phyloP scores from a whole-genome alignment of 2,888 invertebrate genomes.

The Nesidiocoris tenuis region DNA sequence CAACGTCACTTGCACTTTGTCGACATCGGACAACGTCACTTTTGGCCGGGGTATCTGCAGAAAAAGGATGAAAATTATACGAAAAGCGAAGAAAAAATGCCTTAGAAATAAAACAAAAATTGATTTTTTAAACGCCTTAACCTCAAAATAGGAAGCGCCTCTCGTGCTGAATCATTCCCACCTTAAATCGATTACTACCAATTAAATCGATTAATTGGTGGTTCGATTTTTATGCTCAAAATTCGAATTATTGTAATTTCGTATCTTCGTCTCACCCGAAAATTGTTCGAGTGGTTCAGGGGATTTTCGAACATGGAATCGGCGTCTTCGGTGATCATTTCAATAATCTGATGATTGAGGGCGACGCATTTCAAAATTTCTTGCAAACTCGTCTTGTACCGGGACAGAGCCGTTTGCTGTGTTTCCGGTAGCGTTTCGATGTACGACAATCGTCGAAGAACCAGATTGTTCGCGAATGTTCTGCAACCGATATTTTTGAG shows the following conservation, averaged over 20 bases:
- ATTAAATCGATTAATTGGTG: no score
- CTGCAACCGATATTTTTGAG: neutral
- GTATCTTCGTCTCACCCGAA: neutral
- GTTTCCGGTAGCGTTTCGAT: constrained; percentile 68
- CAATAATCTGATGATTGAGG: constrained; percentile 66
- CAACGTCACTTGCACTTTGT: constrained; percentile 83
- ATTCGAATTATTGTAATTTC: no score
- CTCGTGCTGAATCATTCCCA: no score
- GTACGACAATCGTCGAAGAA: constrained; percentile 52
- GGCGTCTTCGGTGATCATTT: constrained; percentile 75
- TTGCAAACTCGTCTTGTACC: constrained; percentile 73
- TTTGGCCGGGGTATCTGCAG: constrained; percentile 14
- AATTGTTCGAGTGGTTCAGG: neutral
- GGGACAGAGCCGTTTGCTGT: constrained; percentile 73
- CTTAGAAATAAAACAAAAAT: no score
- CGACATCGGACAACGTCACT: constrained; percentile 47
- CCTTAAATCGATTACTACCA: no score
- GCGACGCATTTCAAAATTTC: constrained; percentile 73
- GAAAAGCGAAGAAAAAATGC: neutral
- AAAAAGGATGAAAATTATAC: constrained; percentile 5
- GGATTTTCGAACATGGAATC: constrained; percentile 78
- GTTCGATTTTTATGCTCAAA: no score
- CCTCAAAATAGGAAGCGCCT: no score
- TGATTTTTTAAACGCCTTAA: no score
- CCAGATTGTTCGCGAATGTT: neutral